Base-by-base conservation (phyloP, 2,113 vertebrate genomes). In the Notiomystis cincta region DNA sequence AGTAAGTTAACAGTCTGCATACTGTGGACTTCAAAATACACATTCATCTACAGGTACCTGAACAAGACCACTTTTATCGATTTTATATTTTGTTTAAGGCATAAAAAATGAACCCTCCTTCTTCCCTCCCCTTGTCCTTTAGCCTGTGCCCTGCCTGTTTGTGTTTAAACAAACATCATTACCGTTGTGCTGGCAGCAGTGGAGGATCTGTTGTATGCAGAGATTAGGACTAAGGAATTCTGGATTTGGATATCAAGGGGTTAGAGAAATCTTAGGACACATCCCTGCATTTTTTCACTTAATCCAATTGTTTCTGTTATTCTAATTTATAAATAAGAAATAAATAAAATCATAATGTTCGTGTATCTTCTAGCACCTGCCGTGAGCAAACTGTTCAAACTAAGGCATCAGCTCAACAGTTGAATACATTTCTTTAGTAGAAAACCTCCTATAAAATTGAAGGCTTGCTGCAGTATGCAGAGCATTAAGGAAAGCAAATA, bases 401-500 rank as follows among this genome's bases (percentile, higher is more conserved):
- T 60, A 87, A 76, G 66, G 71, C 11, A 93, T 84, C 61, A 53
- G 69, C 51, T 77, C 33, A 67, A 91, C 64, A 93, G 67, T 82
- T 81, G 80, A 94, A 24, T 38, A 23, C 77, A 33, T 91, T 96
- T 75, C 65, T 95, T 97, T 69, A 72, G 31, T 21, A 91, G 83
- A 94, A 97, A 96, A 89, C 40, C 30, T 93, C 77, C 95, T 89
- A 92, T 82, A 83, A 95, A 97, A 97, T 75, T 95, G 96, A 96
- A 96, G 71, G 21, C 20, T 35, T 97, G 80, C 65, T 97, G 71
- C 71, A 75, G 45, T 81, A 89, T 93, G 72, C 92, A 73, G 76
- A 97, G n/a, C 77, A 70, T 54, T 91, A 90, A 85, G 70, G 69
- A 97, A 93, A 90, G 75, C 71, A 97, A 96, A 95, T 97, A 96